Percentiles rank a stretch among this genome's conserved stretches.
These are phyloP conservation scores for Homarus gammarus DNA, from an alignment of 2,888 invertebrate genomes.

Conservation along the genomic window DNA sequence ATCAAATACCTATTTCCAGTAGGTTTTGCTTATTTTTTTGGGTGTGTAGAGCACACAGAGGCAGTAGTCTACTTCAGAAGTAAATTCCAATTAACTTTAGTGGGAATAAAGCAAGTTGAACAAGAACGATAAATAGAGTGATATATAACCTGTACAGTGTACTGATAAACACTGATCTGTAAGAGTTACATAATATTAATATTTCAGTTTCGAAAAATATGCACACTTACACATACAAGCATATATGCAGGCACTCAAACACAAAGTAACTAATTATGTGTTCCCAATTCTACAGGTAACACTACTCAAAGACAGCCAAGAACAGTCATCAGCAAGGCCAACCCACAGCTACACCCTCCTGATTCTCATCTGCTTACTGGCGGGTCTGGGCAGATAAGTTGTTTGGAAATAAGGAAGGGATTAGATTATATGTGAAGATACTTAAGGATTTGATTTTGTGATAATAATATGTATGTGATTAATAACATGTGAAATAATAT, in stretches of 20 bases:
- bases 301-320: not conserved
- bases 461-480: conserved; percentile 25
- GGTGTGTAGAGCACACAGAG: no score
- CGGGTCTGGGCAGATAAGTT: not conserved
- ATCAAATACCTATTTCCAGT: no score
- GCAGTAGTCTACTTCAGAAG: no score
- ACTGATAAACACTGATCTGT: not conserved
- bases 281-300: not conserved
- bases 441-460: not conserved
- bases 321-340: not conserved
- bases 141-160: not conserved
- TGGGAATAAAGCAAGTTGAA: not conserved
- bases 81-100: not conserved
- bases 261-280: not conserved
- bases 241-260: not conserved
- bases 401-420: not conserved
- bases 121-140: not conserved
- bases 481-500: no score
- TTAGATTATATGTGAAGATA: not conserved
- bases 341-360: not conserved
- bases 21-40: no score
- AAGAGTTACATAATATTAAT: not conserved
- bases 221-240: not conserved
- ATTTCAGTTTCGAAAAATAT: not conserved
- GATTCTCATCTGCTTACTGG: not conserved